Percentiles rank a stretch among this genome's conserved stretches.
These are phyloP conservation scores for Ptychochromis oligacanthus DNA, from an alignment of 2,113 vertebrate species.

Conservation along the genomic window DNA sequence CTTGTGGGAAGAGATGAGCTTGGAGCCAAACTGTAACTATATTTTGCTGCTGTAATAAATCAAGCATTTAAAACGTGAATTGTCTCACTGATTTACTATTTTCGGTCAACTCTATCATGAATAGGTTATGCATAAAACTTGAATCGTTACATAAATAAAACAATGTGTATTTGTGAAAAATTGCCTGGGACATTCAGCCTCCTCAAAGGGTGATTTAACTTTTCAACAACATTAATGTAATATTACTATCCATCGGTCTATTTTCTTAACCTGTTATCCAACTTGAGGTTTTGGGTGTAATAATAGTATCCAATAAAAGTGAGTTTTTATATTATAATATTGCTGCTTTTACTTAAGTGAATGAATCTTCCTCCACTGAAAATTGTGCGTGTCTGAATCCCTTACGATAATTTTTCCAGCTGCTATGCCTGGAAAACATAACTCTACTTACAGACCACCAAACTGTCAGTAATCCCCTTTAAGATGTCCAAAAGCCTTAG, in stretches of 20 bases:
- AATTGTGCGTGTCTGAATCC: not conserved
- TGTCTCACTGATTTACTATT: not conserved
- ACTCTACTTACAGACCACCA: not conserved
- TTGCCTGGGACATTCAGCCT: too few species aligned
- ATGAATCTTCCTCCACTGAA: not conserved
- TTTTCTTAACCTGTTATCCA: too few species aligned
- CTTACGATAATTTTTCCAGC: not conserved
- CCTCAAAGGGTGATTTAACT: too few species aligned
- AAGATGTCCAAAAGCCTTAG: not conserved
- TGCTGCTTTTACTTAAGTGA: not conserved
- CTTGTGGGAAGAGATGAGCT: not conserved
- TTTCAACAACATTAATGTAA: too few species aligned
- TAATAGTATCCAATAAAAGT: not conserved
- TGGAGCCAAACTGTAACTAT: not conserved
- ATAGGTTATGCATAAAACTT: not conserved
- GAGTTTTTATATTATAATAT: not conserved
- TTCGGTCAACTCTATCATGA: not conserved
- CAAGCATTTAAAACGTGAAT: not conserved
- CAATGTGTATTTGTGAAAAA: not conserved
- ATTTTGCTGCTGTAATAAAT: not conserved
- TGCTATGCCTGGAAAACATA: slow-evolving; percentile 3
- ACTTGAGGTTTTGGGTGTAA: too few species aligned
- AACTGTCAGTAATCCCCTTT: slow-evolving; percentile 19
- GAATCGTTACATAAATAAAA: not conserved
- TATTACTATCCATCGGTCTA: too few species aligned